These are phyloP conservation scores for Aproaerema taeniolella DNA, from an alignment of 2,888 invertebrate species.

Conservation along the genomic window DNA sequence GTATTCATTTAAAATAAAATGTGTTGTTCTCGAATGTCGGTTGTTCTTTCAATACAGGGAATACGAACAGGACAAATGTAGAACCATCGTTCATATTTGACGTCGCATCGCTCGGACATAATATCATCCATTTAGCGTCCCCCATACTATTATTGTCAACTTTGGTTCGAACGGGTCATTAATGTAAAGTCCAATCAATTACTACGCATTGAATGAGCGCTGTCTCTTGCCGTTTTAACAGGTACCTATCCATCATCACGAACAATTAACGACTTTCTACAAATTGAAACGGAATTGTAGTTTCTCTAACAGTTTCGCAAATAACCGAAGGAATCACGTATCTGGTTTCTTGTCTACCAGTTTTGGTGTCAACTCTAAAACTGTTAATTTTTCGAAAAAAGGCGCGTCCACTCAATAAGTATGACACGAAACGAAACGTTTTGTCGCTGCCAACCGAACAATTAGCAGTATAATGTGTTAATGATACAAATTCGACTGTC, in stretches of 20 bases:
- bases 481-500: conserved; percentile 58
- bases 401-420: conserved; percentile 59
- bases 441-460: conserved; percentile 50
- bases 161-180: conserved; percentile 48
- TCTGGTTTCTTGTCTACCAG: conserved; percentile 43
- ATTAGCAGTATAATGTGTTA: conserved; percentile 69
- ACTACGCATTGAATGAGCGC: conserved; percentile 24
- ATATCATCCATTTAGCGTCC: conserved; percentile 61
- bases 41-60: conserved; percentile 45
- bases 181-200: conserved; percentile 57
- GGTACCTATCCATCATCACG: conserved; percentile 31
- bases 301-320: conserved; percentile 54
- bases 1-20: conserved; percentile 34
- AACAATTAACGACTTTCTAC: conserved; percentile 60
- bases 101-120: conserved; percentile 48
- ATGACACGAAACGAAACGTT: conserved; percentile 58
- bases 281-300: conserved; percentile 50
- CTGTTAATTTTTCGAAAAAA: conserved; percentile 70
- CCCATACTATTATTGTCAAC: conserved; percentile 50
- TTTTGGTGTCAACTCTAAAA: conserved; percentile 63
- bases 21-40: conserved; percentile 31
- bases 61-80: conserved; percentile 48
- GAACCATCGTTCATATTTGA: conserved; percentile 64
- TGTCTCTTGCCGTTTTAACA: conserved; percentile 36
- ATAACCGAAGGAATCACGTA: conserved; percentile 33